A percentile compares a stretch with the other conserved stretches of the same genome.
These are phyloP conservation scores for Charaxes varanes DNA, from an alignment of 1,140 invertebrate species.

Conservation along the genomic window DNA sequence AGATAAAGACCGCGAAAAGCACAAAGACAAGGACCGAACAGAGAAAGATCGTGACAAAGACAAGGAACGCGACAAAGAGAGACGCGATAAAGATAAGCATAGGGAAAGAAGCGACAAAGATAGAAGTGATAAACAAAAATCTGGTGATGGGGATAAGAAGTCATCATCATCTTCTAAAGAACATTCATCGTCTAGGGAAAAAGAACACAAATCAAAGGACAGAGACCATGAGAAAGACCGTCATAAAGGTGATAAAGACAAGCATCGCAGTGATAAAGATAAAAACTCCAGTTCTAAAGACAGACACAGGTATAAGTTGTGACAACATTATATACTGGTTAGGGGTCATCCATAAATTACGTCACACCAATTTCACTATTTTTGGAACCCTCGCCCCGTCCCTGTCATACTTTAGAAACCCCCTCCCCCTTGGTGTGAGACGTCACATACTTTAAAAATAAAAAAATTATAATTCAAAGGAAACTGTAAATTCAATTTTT, in stretches of 20 bases:
- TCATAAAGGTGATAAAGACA: conserved; percentile 67
- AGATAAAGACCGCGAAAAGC: conserved; percentile 47
- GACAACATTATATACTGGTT: too few species aligned
- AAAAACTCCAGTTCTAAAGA: conserved; percentile 73
- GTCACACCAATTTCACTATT: too few species aligned
- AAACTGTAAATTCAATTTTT: too few species aligned
- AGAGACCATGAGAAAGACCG: conserved; percentile 54
- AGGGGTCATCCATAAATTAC: too few species aligned
- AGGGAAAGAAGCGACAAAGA: conserved; percentile 73
- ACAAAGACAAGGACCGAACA: conserved; percentile 71
- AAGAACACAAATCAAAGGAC: conserved; percentile 55
- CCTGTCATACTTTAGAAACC: too few species aligned
- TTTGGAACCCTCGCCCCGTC: too few species aligned
- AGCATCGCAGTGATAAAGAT: conserved; percentile 66
- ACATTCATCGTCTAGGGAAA: conserved; percentile 72
- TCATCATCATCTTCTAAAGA: conserved; percentile 29
- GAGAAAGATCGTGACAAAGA: conserved; percentile 73
- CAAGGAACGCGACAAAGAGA: conserved; percentile 57
- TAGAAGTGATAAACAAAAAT: conserved; percentile 69
- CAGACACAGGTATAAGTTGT: conserved; percentile 58
- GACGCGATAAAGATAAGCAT: conserved; percentile 66
- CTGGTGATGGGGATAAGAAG: conserved; percentile 38
- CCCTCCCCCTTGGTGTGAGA: too few species aligned
- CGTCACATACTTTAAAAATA: too few species aligned
- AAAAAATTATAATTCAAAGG: too few species aligned